Conservation (phyloP, 2,113 vertebrate genomes). For the Cyanoramphus novaezelandiae region DNA sequence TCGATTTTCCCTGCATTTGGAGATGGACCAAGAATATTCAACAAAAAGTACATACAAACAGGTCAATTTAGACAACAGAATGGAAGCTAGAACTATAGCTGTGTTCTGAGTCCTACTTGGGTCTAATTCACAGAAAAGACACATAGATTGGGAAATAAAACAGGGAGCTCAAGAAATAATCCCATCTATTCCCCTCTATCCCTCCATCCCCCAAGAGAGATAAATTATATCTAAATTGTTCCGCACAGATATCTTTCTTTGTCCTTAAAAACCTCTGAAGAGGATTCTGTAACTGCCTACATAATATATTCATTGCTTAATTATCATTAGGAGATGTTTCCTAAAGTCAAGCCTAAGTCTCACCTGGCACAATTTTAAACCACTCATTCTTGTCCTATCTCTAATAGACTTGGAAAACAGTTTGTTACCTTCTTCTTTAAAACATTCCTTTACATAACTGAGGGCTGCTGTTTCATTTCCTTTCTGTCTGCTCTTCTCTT, state of each 20-base stretch:
- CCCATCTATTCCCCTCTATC: not conserved
- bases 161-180: not conserved
- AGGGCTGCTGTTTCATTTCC: not conserved
- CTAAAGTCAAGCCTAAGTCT: not conserved
- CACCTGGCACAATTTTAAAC: not conserved
- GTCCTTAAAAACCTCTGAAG: constrained; percentile 1
- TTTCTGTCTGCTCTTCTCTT: not conserved
- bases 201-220: not conserved
- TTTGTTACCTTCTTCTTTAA: not conserved
- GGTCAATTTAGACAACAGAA: not conserved
- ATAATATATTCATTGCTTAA: constrained; percentile 28
- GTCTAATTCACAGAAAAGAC: not conserved
- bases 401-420: not conserved
- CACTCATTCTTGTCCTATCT: not conserved
- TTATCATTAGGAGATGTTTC: constrained; percentile 12
- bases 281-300: not conserved
- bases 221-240: not conserved
- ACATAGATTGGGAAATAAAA: not conserved
- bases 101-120: not conserved
- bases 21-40: not conserved
- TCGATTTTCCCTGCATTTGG: not conserved
- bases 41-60: not conserved
- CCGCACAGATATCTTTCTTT: not conserved
- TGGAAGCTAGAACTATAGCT: not conserved
- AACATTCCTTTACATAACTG: not conserved